A percentile compares a stretch with the other conserved stretches of the same genome.
Conservation (phyloP, 2,797 vertebrate species). For the Nasua narica region DNA sequence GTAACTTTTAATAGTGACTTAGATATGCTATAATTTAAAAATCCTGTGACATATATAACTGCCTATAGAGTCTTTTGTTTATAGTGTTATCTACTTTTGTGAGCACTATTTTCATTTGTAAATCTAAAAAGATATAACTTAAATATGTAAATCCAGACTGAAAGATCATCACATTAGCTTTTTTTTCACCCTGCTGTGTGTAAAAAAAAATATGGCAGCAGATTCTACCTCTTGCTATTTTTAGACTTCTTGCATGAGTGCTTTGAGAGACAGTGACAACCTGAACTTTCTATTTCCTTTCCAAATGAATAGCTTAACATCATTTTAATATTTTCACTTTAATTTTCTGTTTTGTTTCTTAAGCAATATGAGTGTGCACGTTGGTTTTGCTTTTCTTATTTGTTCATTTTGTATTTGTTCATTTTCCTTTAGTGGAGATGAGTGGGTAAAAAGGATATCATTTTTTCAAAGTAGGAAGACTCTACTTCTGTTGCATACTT, state of each 20-base stretch:
- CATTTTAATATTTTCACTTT: constrained; percentile 40
- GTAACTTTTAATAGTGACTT: background rate
- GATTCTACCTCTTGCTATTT: constrained; percentile 50
- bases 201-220: background rate
- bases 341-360: constrained; percentile 22
- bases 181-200: constrained; percentile 1
- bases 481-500: constrained; percentile 23
- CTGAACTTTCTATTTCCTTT: constrained; percentile 47
- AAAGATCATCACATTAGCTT: constrained; percentile 29
- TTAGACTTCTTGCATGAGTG: constrained; percentile 30
- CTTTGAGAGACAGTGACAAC: constrained; percentile 29
- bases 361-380: background rate
- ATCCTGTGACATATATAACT: background rate
- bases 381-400: background rate
- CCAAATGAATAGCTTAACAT: constrained; percentile 35
- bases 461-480: background rate
- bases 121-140: constrained; percentile 35
- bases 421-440: background rate
- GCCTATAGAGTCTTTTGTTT: background rate
- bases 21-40: background rate
- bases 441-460: background rate
- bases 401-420: background rate
- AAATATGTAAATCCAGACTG: constrained; percentile 46
- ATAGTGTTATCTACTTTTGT: background rate
- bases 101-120: constrained; percentile 44